phyloP scores from a whole-genome alignment of 1,140 invertebrate species.

The Sinella curviseta region DNA sequence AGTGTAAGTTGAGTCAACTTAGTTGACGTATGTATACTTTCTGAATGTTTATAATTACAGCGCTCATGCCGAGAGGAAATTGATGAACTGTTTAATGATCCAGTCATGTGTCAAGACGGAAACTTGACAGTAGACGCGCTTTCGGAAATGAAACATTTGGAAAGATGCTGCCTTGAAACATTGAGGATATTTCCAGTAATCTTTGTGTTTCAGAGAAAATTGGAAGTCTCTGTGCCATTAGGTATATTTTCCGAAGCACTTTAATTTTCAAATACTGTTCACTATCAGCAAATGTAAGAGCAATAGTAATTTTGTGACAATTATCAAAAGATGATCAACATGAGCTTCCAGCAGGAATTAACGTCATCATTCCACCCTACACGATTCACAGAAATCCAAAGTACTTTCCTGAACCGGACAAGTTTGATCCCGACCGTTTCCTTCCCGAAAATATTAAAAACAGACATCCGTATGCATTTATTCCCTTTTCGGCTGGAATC shows the following conservation, averaged over 20 bases:
- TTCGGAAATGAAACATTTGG: constrained; percentile 3
- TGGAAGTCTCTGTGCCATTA: background rate
- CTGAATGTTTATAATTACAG: background rate
- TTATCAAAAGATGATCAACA: background rate
- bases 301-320: background rate
- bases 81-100: background rate
- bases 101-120: background rate
- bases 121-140: background rate
- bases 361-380: background rate
- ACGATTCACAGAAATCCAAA: background rate
- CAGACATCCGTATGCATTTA: background rate
- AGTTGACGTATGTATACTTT: background rate
- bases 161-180: background rate
- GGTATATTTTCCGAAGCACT: background rate
- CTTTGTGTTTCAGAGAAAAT: background rate
- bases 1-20: background rate
- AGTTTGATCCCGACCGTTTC: constrained; percentile 2
- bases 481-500: background rate
- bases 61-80: background rate
- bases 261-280: background rate
- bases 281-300: too few species aligned
- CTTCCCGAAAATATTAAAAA: background rate
- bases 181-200: background rate
- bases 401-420: background rate
- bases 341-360: background rate